Evolutionary conservation across 2,797 vertebrate species (phyloP).

Genomic region (Furcifer pardalis): DNA sequence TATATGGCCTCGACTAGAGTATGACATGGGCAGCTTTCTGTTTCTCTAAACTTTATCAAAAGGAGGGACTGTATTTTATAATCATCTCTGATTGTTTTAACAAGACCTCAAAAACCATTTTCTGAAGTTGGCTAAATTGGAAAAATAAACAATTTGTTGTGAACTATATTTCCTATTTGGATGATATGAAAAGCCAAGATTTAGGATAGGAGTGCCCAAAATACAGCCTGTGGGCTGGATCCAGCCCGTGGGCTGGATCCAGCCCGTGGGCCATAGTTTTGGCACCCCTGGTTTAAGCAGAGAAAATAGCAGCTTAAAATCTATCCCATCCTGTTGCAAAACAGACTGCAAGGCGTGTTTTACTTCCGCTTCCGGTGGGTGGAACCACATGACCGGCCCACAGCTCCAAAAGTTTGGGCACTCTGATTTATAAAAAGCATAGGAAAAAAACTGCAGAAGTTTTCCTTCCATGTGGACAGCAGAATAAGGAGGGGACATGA

Average conservation of each 20-base stretch:
- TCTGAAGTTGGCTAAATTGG: background rate
- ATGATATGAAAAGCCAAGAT: background rate
- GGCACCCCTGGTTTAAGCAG: no score
- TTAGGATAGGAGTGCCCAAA: no score
- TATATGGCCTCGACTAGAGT: background rate
- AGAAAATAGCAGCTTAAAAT: no score
- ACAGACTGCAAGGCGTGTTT: no score
- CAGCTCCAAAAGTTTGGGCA: no score
- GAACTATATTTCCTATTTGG: background rate
- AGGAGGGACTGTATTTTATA: background rate
- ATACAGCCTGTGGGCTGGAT: no score
- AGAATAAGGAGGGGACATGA: background rate
- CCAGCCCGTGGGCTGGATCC: no score
- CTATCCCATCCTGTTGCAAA: no score
- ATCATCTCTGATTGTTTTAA: background rate
- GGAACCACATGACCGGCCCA: no score
- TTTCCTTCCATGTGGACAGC: background rate
- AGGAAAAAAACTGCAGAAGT: background rate
- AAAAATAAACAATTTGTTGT: background rate
- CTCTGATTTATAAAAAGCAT: background rate
- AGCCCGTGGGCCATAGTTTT: no score
- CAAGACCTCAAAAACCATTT: background rate
- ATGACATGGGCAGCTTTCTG: background rate
- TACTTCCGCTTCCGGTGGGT: no score
- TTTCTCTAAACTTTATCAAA: background rate